These are phyloP conservation scores for Leptobrachium leishanense DNA, from an alignment of 2,113 vertebrate species.

Conservation along the genomic window DNA sequence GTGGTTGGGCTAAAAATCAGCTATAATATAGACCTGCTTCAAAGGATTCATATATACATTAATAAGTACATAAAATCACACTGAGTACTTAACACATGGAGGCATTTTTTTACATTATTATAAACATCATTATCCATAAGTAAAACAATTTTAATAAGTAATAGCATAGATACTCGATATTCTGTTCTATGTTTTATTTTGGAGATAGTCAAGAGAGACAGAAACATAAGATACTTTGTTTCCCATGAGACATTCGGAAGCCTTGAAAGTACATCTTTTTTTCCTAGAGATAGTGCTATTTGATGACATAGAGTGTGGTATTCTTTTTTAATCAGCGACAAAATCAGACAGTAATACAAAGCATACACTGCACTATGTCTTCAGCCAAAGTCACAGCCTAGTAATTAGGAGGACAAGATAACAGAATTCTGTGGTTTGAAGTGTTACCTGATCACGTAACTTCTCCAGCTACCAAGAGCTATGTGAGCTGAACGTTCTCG, in stretches of 20 bases:
- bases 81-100: no score
- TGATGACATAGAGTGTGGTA: conserved; percentile 29
- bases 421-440: conserved; percentile 43
- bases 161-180: neutral
- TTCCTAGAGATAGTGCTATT: conserved; percentile 20
- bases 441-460: conserved; percentile 35
- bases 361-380: conserved; percentile 23
- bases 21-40: no score
- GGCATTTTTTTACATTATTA: no score
- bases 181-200: conserved; percentile 16
- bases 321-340: conserved; percentile 38
- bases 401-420: conserved; percentile 47
- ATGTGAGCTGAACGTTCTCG: conserved; percentile 23
- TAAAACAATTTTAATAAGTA: no score
- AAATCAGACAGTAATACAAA: conserved; percentile 34
- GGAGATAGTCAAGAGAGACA: conserved; percentile 2
- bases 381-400: conserved; percentile 35
- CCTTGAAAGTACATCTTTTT: conserved; percentile 24
- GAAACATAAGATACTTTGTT: neutral
- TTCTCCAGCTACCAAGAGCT: conserved; percentile 22
- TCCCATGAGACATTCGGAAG: neutral
- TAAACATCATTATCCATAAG: no score
- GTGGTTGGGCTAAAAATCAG: no score
- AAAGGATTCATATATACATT: no score
- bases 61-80: no score